These are phyloP conservation scores for Myotis lucifugus DNA, from an alignment of 2,113 vertebrate species.

Conservation along the genomic window DNA sequence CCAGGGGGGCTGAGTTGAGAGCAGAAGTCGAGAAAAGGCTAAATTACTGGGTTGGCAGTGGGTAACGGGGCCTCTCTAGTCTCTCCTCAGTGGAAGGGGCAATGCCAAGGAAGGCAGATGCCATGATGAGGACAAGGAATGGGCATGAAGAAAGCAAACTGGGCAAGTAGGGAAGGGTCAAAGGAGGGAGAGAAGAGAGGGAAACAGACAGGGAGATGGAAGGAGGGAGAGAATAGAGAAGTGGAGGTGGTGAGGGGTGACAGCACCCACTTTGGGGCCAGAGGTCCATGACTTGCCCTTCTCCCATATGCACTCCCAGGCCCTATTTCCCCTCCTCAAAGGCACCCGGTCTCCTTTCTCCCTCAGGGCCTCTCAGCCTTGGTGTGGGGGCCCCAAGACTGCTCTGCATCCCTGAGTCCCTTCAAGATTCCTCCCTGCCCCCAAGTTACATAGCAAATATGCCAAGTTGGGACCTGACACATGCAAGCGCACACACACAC, in stretches of 20 bases:
- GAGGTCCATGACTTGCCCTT: not conserved
- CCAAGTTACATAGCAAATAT: not conserved
- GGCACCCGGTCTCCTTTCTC: not conserved
- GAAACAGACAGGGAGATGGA: not conserved
- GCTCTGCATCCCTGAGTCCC: not conserved
- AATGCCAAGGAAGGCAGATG: not conserved
- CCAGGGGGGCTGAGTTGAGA: not conserved
- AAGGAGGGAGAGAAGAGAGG: not conserved
- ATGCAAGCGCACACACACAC: not conserved
- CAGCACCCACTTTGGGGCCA: not conserved
- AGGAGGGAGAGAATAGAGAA: not conserved
- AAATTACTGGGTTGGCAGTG: not conserved
- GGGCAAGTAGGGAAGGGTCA: not conserved
- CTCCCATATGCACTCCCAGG: too few species aligned
- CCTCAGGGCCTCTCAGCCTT: not conserved
- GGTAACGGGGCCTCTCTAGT: not conserved
- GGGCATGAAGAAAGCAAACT: not conserved
- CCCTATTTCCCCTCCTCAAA: not conserved
- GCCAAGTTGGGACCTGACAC: not conserved
- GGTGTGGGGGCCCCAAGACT: not conserved
- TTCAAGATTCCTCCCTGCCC: not conserved
- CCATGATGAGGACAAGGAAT: not conserved
- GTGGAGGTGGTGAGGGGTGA: not conserved
- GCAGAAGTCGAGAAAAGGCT: not conserved
- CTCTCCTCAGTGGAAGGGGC: not conserved